These are phyloP conservation scores for Elymnias hypermnestra DNA, from an alignment of 1,140 invertebrate genomes.

Conservation along the genomic window DNA sequence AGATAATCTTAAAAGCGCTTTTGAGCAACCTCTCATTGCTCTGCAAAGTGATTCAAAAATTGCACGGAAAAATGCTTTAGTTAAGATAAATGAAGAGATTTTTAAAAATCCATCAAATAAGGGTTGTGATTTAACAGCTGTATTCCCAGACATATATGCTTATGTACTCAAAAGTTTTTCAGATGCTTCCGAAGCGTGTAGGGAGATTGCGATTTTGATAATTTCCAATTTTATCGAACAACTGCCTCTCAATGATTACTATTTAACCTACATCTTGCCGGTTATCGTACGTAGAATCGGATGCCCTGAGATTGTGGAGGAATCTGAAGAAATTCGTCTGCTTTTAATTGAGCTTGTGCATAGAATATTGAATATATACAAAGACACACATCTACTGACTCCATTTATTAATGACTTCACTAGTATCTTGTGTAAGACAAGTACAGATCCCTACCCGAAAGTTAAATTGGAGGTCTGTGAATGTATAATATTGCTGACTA, in stretches of 20 bases:
- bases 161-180: constrained; percentile 65
- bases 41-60: constrained; percentile 66
- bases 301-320: constrained; percentile 85
- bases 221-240: constrained; percentile 58
- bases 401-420: constrained; percentile 86
- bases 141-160: constrained; percentile 64
- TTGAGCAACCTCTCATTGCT: constrained; percentile 48
- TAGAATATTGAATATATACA: constrained; percentile 81
- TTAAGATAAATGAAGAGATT: constrained; percentile 58
- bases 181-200: constrained; percentile 59
- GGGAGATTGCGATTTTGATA: constrained; percentile 51
- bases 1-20: constrained; percentile 39
- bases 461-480: constrained; percentile 87
- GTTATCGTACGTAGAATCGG: constrained; percentile 86
- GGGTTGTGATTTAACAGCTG: constrained; percentile 49
- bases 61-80: constrained; percentile 44
- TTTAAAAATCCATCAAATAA: constrained; percentile 46
- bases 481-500: constrained; percentile 81
- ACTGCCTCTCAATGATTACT: constrained; percentile 78
- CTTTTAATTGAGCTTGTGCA: constrained; percentile 81
- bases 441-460: constrained; percentile 85
- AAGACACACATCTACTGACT: constrained; percentile 70
- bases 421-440: constrained; percentile 82
- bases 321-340: constrained; percentile 91
- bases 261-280: constrained; percentile 86